Percentiles rank a stretch among this genome's conserved stretches.
Evolutionary conservation across 53 echinoderm and acorn worm species (phyloP).

Genomic region (Luidia sarsii): DNA sequence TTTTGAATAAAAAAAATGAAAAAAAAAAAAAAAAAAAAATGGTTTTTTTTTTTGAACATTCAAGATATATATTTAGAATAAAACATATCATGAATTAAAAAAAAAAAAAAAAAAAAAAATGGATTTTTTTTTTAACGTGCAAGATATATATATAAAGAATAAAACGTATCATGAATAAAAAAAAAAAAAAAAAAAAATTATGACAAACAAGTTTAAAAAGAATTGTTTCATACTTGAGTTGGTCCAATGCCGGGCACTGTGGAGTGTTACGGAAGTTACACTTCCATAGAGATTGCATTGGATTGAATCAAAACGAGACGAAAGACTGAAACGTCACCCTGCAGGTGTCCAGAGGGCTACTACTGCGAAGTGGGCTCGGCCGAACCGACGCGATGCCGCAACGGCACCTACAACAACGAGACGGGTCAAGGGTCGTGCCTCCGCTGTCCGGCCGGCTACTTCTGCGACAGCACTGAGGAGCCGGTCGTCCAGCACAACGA

Average conservation of each 20-base stretch:
- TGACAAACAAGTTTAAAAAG: too few species aligned
- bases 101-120: background rate
- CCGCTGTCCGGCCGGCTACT: slow-evolving; percentile 88
- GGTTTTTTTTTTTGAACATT: background rate
- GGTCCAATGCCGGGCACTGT: too few species aligned
- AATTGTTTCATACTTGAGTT: too few species aligned
- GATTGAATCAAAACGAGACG: too few species aligned
- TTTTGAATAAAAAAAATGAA: too few species aligned
- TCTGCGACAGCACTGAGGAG: slow-evolving; percentile 94
- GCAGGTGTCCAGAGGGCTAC: slow-evolving; percentile 88
- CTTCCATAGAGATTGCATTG: too few species aligned
- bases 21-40: too few species aligned
- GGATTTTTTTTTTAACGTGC: background rate
- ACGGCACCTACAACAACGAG: slow-evolving; percentile 97
- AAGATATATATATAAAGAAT: background rate
- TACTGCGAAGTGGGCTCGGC: slow-evolving; percentile 86
- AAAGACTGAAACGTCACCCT: too few species aligned
- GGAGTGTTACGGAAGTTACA: too few species aligned
- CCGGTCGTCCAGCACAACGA: slow-evolving; percentile 86
- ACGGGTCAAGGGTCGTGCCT: slow-evolving; percentile 88
- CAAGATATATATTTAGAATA: background rate
- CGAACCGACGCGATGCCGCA: slow-evolving; percentile 91
- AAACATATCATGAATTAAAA: background rate
- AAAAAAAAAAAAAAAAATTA: background rate
- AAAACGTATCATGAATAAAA: background rate